A percentile compares a stretch with the other conserved stretches of the same genome.
These are phyloP conservation scores for Drosophila kohkoa DNA, from an alignment of 1,140 invertebrate genomes.

Conservation along the genomic window DNA sequence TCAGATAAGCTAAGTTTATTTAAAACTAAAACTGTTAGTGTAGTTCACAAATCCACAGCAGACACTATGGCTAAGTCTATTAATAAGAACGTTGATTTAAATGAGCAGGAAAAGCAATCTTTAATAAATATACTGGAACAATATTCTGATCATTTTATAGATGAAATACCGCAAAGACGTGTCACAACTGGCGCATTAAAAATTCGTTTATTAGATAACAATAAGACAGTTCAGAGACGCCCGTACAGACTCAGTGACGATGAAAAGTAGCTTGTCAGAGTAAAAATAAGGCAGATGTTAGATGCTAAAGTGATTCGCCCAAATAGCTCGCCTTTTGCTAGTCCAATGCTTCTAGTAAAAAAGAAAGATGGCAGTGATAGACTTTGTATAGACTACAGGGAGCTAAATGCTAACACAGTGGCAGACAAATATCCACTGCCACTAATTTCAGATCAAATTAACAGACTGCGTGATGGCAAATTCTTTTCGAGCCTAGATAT, in stretches of 20 bases:
- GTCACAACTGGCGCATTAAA: not conserved
- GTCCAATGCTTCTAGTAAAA: too few relatives aligned
- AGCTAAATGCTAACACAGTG: not conserved
- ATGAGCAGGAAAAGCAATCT: not conserved
- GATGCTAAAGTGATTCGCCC: not conserved
- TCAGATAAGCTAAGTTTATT: not conserved
- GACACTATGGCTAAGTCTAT: not conserved
- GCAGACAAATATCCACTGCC: too few relatives aligned
- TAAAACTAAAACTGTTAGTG: not conserved
- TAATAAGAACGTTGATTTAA: not conserved
- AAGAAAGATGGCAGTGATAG: not conserved
- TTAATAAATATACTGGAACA: not conserved
- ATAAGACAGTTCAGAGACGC: not conserved
- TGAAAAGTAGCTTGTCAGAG: not conserved
- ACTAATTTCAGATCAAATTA: too few relatives aligned
- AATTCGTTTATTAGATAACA: not conserved
- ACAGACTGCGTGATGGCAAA: too few relatives aligned
- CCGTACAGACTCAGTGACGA: not conserved
- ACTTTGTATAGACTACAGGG: not conserved
- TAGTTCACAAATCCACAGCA: not conserved
- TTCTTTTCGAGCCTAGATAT: too few relatives aligned
- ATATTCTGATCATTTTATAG: not conserved
- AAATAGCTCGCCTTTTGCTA: not conserved
- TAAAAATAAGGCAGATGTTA: not conserved
- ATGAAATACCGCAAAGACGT: not conserved